These are phyloP conservation scores for Albula glossodonta DNA, from an alignment of 2,113 vertebrate genomes.

Conservation along the genomic window DNA sequence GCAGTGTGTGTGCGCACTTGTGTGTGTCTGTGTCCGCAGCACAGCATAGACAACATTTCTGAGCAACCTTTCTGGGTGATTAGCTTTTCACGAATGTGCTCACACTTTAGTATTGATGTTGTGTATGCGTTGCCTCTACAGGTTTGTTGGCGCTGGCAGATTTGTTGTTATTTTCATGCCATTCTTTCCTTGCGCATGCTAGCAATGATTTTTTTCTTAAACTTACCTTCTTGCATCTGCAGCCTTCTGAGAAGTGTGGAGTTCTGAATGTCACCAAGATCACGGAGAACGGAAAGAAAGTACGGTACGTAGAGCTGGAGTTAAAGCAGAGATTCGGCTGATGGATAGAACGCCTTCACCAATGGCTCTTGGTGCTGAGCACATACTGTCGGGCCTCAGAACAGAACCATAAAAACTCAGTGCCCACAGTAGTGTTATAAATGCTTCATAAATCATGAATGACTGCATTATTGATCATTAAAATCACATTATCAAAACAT, in stretches of 20 bases:
- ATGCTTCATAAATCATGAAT: no score
- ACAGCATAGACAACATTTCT: not conserved
- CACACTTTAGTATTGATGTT: not conserved
- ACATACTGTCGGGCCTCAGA: no score
- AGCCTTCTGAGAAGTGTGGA: constrained; percentile 93
- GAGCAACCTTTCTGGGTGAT: not conserved
- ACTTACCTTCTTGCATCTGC: constrained; percentile 14
- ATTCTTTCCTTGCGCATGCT: not conserved
- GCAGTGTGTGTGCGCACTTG: not conserved
- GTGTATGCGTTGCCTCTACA: not conserved
- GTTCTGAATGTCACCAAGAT: constrained; percentile 93
- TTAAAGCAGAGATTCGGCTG: constrained; percentile 26
- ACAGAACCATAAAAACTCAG: no score
- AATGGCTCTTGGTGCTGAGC: no score
- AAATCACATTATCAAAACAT: no score
- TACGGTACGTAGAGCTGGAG: constrained; percentile 75
- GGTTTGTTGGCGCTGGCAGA: not conserved
- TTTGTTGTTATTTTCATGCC: not conserved
- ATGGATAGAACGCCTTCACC: no score
- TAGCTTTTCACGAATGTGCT: not conserved
- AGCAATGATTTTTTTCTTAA: not conserved
- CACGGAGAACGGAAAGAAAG: constrained; percentile 93
- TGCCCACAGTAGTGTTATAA: no score
- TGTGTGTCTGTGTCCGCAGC: not conserved
- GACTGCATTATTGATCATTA: no score